phyloP scores from a whole-genome alignment of 1,140 invertebrate species.

The Pachypsylla venusta region DNA sequence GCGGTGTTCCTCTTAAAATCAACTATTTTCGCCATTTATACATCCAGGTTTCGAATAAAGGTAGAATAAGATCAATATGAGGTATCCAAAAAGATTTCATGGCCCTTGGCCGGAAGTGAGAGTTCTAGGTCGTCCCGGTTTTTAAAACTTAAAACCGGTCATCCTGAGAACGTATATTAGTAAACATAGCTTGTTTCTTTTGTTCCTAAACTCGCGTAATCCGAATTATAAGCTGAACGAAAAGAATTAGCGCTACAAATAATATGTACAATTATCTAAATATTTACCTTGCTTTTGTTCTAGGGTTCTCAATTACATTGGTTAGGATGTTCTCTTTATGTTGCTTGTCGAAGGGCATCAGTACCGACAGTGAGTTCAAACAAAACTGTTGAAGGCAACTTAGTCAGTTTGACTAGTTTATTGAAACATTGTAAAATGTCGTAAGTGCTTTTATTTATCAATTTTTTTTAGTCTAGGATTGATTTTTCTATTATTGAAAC shows the following conservation, averaged over 20 bases:
- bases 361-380: constrained; percentile 62
- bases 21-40: no score
- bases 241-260: neutral
- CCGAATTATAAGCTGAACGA: neutral
- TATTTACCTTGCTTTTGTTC: constrained; percentile 22
- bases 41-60: no score
- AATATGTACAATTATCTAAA: neutral
- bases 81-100: no score
- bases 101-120: no score
- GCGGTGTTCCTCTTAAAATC: no score
- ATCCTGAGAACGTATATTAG: neutral
- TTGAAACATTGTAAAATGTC: constrained; percentile 76
- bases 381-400: constrained; percentile 67
- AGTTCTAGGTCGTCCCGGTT: neutral
- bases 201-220: neutral
- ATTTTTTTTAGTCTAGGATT: no score
- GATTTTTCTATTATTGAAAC: no score
- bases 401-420: constrained; percentile 78
- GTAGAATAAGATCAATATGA: no score
- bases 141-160: neutral
- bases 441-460: constrained; percentile 36
- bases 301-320: constrained; percentile 85
- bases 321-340: constrained; percentile 88
- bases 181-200: no score
- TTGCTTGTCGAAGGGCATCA: constrained; percentile 64